Evolutionary conservation across 2,888 invertebrate genomes (phyloP), one percentile per base, ranked within the genome.

Genomic region (Sesamia inferens): DNA sequence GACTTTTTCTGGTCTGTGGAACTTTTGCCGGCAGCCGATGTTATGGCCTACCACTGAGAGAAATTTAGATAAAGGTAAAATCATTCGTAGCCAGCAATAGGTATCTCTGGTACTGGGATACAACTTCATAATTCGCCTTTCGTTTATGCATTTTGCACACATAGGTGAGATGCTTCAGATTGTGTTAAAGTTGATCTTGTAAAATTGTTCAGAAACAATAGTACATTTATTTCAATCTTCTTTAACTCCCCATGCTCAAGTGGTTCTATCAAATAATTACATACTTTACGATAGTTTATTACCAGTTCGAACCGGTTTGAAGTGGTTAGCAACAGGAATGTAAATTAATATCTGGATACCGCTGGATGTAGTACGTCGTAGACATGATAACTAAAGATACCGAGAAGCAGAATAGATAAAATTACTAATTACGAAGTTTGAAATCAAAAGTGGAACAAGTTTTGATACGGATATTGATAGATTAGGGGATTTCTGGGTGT

Each of bases 271-370:
- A 84, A 74, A 81, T 70, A 74, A 68, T 79, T 55, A 66, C 73
- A 69, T 71, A 67, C 62, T 81, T 78, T 75, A 76, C 22, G 63
- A 70, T 71, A 67, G 58, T 75, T 70, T 62, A 69, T 54, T 63
- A 78, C 75, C 22, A 42, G 76, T 76, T 71, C 39, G 0, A 62
- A 71, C 65, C 61, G 48, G 87, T 65, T 68, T 47, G 22, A 11
- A 68, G 63, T 55, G 55, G 77, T 44, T 66, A 59, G 65, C 39
- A 77, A 84, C 82, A 62, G 51, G 42, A 42, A 44, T 48, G 54
- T 58, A 62, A 68, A 80, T 81, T 78, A 31, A 59, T 77, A 69
- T 75, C 83, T 75, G 74, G 82, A 84, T 80, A 74, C 64, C 63
- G 31, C 71, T 81, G 63, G 79, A 76, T 57, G 39, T 16, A 44